These are phyloP conservation scores for Adelges cooleyi DNA, from an alignment of 1,140 invertebrate genomes.

Conservation along the genomic window DNA sequence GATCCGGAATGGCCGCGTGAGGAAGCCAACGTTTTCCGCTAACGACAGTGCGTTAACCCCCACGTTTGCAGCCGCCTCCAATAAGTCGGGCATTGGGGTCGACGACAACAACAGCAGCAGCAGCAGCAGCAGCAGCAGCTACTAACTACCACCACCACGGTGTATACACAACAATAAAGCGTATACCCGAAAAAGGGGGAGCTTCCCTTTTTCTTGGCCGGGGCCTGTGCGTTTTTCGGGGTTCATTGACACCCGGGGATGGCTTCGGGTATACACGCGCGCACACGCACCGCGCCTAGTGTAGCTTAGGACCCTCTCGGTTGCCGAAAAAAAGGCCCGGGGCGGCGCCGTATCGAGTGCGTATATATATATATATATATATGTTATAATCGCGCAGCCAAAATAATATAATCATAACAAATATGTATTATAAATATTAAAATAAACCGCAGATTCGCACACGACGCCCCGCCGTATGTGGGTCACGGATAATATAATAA, in stretches of 20 bases:
- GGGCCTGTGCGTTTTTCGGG: neutral
- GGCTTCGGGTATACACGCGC: neutral
- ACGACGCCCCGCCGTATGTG: neutral
- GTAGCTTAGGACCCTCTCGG: too few relatives aligned
- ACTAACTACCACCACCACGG: neutral
- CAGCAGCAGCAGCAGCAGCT: too few relatives aligned
- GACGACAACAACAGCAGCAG: neutral
- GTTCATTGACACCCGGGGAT: conserved; percentile 18
- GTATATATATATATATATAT: too few relatives aligned
- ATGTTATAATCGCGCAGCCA: too few relatives aligned
- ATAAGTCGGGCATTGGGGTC: conserved; percentile 21
- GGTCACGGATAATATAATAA: neutral
- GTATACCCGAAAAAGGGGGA: conserved; percentile 7
- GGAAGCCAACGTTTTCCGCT: too few relatives aligned
- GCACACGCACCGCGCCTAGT: neutral
- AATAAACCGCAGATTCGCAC: too few relatives aligned
- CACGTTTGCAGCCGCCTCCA: neutral
- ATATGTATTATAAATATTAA: too few relatives aligned
- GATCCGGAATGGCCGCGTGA: too few relatives aligned
- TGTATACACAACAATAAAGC: conserved; percentile 1
- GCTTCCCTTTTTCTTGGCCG: conserved; percentile 3
- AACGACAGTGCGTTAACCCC: conserved; percentile 17
- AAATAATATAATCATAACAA: too few relatives aligned
- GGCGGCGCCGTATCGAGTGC: too few relatives aligned
- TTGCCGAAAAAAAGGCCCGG: too few relatives aligned